Evolutionary conservation across 2,797 vertebrate genomes (phyloP).

Genomic region (Pempheris klunzingeri): DNA sequence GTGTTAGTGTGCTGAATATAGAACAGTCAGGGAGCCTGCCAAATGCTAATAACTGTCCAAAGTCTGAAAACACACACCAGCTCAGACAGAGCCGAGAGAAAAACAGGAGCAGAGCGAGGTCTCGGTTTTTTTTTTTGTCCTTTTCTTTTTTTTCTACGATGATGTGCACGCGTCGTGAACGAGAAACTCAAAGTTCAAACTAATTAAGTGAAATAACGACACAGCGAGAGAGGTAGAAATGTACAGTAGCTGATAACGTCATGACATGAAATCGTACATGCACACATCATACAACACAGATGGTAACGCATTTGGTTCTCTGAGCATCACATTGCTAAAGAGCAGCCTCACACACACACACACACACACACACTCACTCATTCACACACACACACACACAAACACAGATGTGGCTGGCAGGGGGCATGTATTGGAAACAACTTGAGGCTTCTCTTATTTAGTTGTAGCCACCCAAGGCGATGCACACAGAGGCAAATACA

Average conservation of each 20-base stretch:
- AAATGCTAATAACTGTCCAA: conserved; percentile 35
- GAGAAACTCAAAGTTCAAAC: background rate
- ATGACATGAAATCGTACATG: conserved; percentile 1
- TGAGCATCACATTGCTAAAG: conserved; percentile 24
- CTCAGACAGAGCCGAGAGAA: background rate
- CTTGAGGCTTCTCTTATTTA: conserved; percentile 62
- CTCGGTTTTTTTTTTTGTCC: background rate
- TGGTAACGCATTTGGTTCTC: conserved; percentile 22
- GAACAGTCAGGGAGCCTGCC: conserved; percentile 24
- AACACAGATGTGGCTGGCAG: conserved; percentile 32
- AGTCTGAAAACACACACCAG: conserved; percentile 30
- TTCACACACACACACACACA: conserved; percentile 22
- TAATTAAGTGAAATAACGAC: background rate
- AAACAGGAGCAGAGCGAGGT: background rate
- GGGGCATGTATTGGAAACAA: conserved; percentile 65
- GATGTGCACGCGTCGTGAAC: background rate
- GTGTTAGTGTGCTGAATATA: conserved; percentile 50
- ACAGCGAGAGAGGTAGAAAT: background rate
- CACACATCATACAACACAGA: conserved; percentile 30
- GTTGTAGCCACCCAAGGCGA: conserved; percentile 59
- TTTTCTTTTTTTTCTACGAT: background rate
- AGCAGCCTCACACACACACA: conserved; percentile 41
- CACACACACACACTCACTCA: conserved; percentile 8
- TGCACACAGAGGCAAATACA: conserved; percentile 52
- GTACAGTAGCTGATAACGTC: background rate